Evolutionary conservation across 2,113 vertebrate genomes (phyloP).

Genomic region (Muntiacus reevesi): DNA sequence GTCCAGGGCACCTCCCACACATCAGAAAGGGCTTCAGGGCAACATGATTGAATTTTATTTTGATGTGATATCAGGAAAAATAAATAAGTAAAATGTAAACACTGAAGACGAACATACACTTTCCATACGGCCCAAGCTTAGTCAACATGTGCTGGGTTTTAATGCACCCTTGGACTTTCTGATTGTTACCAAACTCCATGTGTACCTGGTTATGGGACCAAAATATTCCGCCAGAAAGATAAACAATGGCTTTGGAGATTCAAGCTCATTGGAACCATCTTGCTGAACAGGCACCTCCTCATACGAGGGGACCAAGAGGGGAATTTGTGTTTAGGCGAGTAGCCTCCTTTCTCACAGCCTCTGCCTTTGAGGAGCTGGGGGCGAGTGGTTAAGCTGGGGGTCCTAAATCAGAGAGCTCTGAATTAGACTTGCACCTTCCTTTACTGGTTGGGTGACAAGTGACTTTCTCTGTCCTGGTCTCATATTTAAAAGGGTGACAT

Average conservation of each 20-base stretch:
- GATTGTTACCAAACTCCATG: slow-evolving; percentile 68
- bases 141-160: slow-evolving; percentile 13
- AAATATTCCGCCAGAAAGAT: slow-evolving; percentile 68
- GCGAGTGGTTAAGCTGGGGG: fast-evolving
- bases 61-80: slow-evolving; percentile 51
- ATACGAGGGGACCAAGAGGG: background rate
- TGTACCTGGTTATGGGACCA: slow-evolving; percentile 77
- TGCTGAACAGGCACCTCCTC: background rate
- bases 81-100: slow-evolving; percentile 58
- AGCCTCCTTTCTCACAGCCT: background rate
- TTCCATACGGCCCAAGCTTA: background rate
- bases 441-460: background rate
- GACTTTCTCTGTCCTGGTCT: background rate
- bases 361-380: background rate
- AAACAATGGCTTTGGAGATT: slow-evolving; percentile 47
- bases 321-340: fast-evolving
- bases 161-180: background rate
- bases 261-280: slow-evolving; percentile 55
- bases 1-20: background rate
- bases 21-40: background rate
- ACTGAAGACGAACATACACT: slow-evolving; percentile 26
- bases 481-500: background rate
- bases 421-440: background rate
- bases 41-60: slow-evolving; percentile 43
- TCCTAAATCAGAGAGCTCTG: fast-evolving